A percentile compares a stretch with the other conserved stretches of the same genome.
These are phyloP conservation scores for Chiloscyllium plagiosum DNA, from an alignment of 2,113 vertebrate genomes.

Conservation along the genomic window DNA sequence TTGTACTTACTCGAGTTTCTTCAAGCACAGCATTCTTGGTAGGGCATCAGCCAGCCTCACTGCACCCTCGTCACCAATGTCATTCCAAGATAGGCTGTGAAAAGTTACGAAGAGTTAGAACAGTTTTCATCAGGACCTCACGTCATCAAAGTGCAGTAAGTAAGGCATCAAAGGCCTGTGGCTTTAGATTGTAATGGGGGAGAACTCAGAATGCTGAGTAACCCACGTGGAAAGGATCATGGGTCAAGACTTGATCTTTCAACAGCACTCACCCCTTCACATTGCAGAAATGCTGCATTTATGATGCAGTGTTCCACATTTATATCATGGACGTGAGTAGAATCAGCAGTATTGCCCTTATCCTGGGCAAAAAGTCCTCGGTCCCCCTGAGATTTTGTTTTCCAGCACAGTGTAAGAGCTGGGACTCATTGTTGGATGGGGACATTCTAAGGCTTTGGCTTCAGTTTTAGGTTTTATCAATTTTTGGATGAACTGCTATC, in stretches of 20 bases:
- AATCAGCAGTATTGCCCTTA: not conserved
- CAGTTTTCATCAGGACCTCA: not conserved
- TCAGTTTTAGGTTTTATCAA: not conserved
- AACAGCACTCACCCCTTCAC: not conserved
- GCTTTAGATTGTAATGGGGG: not conserved
- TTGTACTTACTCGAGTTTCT: slow-evolving; percentile 68
- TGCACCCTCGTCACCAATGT: slow-evolving; percentile 65
- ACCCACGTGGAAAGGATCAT: not conserved
- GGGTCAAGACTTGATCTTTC: not conserved
- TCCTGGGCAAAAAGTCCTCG: not conserved
- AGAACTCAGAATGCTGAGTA: not conserved
- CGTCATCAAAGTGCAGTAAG: not conserved
- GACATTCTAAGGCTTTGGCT: not conserved
- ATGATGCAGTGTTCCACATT: not conserved
- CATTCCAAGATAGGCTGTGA: slow-evolving; percentile 78
- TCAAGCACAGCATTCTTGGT: slow-evolving; percentile 60
- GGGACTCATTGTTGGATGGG: not conserved
- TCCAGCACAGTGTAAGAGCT: not conserved
- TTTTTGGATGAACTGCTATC: not conserved
- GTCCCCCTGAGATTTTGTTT: not conserved
- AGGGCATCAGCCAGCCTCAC: slow-evolving; percentile 57
- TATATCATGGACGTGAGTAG: too few relatives aligned
- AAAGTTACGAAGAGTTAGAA: not conserved
- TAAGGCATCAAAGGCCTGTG: not conserved
- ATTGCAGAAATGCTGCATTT: not conserved